Percentiles rank a stretch among this genome's conserved stretches.
These are phyloP conservation scores for Nannoperca australis DNA, from an alignment of 2,797 vertebrate genomes.

Conservation along the genomic window DNA sequence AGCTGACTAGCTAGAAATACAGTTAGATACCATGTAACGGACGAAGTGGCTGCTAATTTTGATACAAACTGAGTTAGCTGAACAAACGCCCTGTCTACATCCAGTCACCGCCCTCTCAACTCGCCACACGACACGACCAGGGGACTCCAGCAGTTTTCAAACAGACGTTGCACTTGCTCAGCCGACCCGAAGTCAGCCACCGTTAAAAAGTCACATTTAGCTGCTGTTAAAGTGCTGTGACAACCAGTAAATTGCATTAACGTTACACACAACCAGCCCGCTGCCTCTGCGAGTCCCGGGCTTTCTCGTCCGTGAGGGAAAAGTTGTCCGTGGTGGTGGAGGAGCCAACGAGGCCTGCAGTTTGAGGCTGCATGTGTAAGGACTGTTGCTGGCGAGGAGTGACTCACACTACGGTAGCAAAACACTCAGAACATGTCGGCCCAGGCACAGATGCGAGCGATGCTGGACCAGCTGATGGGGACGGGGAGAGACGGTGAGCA, in stretches of 20 bases:
- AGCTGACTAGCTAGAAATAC: conserved; percentile 43
- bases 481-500: conserved; percentile 96
- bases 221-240: conserved; percentile 31
- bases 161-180: conserved; percentile 67
- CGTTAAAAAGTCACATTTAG: conserved; percentile 54
- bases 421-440: conserved; percentile 90
- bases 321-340: conserved; percentile 60
- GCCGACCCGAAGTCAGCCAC: conserved; percentile 43
- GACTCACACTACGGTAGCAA: conserved; percentile 43
- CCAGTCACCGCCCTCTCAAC: conserved; percentile 45
- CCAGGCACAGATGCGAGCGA: conserved; percentile 98
- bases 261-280: not conserved
- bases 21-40: conserved; percentile 31
- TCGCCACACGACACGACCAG: conserved; percentile 52
- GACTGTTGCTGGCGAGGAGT: conserved; percentile 58
- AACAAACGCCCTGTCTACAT: conserved; percentile 30
- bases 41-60: not conserved
- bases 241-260: not conserved
- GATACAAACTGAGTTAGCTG: conserved; percentile 9
- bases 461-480: conserved; percentile 99
- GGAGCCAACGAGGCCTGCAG: conserved; percentile 72
- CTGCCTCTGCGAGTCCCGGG: conserved; percentile 20
- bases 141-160: conserved; percentile 68
- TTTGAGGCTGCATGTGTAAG: conserved; percentile 71
- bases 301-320: conserved; percentile 36